Evolutionary conservation across 2,888 invertebrate genomes (phyloP), one percentile per base, ranked within the genome.

Genomic region (Troilus luridus): DNA sequence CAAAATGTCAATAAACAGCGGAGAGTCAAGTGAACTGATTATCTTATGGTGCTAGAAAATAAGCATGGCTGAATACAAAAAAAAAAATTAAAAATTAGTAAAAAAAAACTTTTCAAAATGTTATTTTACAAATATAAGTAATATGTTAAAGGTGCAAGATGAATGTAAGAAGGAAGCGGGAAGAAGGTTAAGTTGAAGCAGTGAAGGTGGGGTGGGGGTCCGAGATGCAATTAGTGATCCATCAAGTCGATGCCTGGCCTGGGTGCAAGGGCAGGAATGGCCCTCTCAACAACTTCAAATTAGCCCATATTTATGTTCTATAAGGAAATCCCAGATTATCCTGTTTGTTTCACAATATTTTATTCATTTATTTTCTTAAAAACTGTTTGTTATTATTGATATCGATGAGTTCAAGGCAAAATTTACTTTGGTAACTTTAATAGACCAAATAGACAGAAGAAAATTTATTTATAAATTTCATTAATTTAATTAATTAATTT

Each of bases 161-260:
- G 24, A 81, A 14, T 17, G 21, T 54, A 72, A 77, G 27, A 89
- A 54, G 67, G 41, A 62, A 24, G 21, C 21, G 64, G 90, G 88
- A 81, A n/a, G 24, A 64, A 41, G 90, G 85, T 85, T 90, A 88
- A 64, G 27, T 24, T 41, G 62, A 90, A 88, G 88, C 90, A 90
- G 88, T 90, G 81, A 90, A 77, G 90, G 90, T 88, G 90, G 90
- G 90, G 90, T 88, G 90, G 90, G 90, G 90, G 90, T 60, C 90
- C 90, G 90, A 90, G 85, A 77, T 85, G 62, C 81, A 88, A 90
- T 59, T 85, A 85, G 88, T 90, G 72, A 56, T 60, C 59, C 88
- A 59, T 67, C 6, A 10, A 27, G 14, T 54, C 56, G 72, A 56
- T 24, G 72, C 77, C 56, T 24, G 56, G 90, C 72, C 72, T 56